Evolutionary conservation across 2,797 vertebrate genomes (phyloP).

Genomic region (Phalloptychus januarius): DNA sequence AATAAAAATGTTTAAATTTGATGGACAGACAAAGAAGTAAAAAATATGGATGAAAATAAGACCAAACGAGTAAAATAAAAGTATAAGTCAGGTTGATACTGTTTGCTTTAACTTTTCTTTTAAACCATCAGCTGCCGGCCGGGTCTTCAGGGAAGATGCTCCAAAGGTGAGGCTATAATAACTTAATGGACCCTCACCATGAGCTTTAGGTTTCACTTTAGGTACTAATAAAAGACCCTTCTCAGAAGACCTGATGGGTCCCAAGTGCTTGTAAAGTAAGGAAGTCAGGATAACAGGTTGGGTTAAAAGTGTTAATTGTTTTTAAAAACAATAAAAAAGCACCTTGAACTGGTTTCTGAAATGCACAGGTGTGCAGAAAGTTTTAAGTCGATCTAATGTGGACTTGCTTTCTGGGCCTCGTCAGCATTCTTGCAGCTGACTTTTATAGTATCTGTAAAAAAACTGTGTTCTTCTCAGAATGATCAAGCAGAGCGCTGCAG

Average conservation of each 20-base stretch:
- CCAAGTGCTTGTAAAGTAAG: background rate
- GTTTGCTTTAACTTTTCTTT: background rate
- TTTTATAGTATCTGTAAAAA: background rate
- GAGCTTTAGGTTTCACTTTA: background rate
- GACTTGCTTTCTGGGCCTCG: background rate
- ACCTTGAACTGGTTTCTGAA: background rate
- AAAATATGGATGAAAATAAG: background rate
- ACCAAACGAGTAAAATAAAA: background rate
- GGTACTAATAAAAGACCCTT: background rate
- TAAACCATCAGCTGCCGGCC: background rate
- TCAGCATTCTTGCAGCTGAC: background rate
- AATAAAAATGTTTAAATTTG: background rate
- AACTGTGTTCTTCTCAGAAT: background rate
- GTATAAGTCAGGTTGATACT: background rate
- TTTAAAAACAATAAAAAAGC: background rate
- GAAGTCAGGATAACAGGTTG: background rate
- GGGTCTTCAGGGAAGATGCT: background rate
- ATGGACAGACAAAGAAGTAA: background rate
- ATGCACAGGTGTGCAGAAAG: background rate
- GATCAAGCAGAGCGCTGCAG: background rate
- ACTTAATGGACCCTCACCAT: background rate
- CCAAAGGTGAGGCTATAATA: background rate
- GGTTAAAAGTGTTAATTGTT: background rate
- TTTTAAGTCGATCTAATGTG: background rate
- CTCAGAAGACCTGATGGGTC: background rate